Evolutionary conservation across 2,888 invertebrate species (phyloP), one percentile per base, ranked within the genome.

Genomic region (Hypselothyrea guttata): DNA sequence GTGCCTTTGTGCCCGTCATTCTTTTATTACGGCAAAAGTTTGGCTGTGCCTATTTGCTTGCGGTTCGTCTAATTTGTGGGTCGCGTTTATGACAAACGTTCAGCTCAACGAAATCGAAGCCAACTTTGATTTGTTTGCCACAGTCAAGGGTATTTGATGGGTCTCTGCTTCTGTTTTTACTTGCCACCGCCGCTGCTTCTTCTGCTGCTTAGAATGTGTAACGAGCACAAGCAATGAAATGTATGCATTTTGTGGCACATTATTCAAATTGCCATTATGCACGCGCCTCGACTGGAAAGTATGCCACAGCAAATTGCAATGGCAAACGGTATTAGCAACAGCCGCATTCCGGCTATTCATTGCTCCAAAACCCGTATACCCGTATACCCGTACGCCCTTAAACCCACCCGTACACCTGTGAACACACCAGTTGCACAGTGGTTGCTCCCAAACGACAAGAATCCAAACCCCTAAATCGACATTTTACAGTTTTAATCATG

Each of bases 231-330:
- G 77, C 77, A 83, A 81, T 69, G 71, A 65, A 77, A 84, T 67
- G 67, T 77, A 81, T 77, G 81, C 81, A 81, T 84, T 73, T 65
- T 81, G 84, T 73, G 81, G 81, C 81, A 84, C 75, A 84, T 81
- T 84, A 81, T 84, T 84, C 82, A 81, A 84, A 81, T 84, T 84
- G 81, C 75, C 67, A 71, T 81, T 84, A 78, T 81, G 78, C 84
- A 84, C 75, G 79, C 81, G 75, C 55, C 12, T 40, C 53, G 60
- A 41, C 47, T 27, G 42, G 52, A 64, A 75, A 77, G 60, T 71
- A 65, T 68, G 81, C 65, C 72, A 73, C 38, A 57, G 40, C 68
- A 66, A 66, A 62, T 69, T 70, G 65, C 66, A 70, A 60, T 41
- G 28, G 53, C 61, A 44, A 61, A 40, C 40, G 34, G 34, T 31